These are phyloP conservation scores for Neelides folsomi DNA, from an alignment of 2,888 invertebrate species.

Conservation along the genomic window DNA sequence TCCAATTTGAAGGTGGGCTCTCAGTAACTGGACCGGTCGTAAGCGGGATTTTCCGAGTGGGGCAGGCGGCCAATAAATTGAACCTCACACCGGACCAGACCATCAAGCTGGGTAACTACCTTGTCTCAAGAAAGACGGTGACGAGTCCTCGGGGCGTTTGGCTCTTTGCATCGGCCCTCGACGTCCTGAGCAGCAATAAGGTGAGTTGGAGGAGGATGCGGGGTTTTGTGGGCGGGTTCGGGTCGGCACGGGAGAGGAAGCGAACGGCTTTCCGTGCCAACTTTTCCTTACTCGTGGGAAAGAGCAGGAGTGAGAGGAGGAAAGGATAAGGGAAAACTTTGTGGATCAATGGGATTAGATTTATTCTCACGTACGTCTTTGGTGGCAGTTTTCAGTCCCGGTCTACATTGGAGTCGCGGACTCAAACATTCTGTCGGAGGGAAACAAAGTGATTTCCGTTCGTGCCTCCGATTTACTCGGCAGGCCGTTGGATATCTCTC, in stretches of 20 bases:
- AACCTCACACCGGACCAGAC: slow-evolving; percentile 59
- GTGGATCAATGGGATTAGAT: no score
- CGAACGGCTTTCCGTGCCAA: no score
- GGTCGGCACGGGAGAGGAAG: no score
- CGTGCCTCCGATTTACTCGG: slow-evolving; percentile 63
- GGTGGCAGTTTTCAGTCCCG: slow-evolving; percentile 54
- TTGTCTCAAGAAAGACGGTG: slow-evolving; percentile 76
- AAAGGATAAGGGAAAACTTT: no score
- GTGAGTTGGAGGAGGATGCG: slow-evolving; percentile 38
- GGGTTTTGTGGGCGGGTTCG: slow-evolving; percentile 10
- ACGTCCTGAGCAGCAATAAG: slow-evolving; percentile 54
- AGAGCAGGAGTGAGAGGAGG: no score
- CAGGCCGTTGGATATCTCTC: slow-evolving; percentile 45
- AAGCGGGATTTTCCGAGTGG: slow-evolving; percentile 50
- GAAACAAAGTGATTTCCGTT: slow-evolving; percentile 54
- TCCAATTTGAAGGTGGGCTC: slow-evolving; percentile 85
- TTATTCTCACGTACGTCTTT: no score
- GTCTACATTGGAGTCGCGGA: slow-evolving; percentile 69
- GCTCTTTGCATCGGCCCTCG: slow-evolving; percentile 63
- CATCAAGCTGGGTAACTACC: slow-evolving; percentile 78
- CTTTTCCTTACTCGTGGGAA: no score
- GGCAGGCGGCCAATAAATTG: slow-evolving; percentile 50
- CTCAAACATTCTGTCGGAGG: slow-evolving; percentile 59
- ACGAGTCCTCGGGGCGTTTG: slow-evolving; percentile 71
- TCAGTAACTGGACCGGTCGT: slow-evolving; percentile 55